Conservation (phyloP, 2,113 vertebrate genomes). For the Carassius auratus region DNA sequence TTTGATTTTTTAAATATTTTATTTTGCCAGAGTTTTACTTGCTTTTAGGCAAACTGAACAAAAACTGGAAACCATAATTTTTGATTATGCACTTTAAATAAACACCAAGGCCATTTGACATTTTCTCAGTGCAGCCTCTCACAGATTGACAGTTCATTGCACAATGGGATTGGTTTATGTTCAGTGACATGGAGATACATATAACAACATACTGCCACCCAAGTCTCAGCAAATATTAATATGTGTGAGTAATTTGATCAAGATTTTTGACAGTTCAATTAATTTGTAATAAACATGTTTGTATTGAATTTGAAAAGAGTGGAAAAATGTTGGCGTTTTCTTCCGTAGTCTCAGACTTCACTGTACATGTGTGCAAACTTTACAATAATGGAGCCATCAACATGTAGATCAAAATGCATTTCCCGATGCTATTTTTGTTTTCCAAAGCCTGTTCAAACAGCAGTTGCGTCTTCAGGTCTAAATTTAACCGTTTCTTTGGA, state of each 20-base stretch:
- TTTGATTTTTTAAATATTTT: neutral
- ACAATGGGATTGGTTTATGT: neutral
- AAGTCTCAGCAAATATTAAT: neutral
- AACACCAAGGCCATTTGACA: neutral
- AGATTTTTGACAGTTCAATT: neutral
- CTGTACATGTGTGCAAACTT: neutral
- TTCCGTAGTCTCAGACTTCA: neutral
- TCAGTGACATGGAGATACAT: neutral
- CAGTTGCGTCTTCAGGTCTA: slow-evolving; percentile 55
- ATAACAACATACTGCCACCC: neutral
- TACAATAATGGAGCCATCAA: slow-evolving; percentile 49
- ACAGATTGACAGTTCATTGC: neutral
- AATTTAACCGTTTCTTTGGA: slow-evolving; percentile 62
- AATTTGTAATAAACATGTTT: neutral
- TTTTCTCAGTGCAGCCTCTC: neutral
- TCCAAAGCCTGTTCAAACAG: slow-evolving; percentile 56
- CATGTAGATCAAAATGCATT: slow-evolving; percentile 62
- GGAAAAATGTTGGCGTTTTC: neutral
- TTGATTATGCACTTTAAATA: neutral
- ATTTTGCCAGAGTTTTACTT: neutral
- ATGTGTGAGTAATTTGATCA: neutral
- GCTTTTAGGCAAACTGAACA: neutral
- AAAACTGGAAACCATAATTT: neutral
- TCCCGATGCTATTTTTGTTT: slow-evolving; percentile 23
- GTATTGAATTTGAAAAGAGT: neutral